Percentiles rank a stretch among this genome's conserved stretches.
These are phyloP conservation scores for Ormyrus pomaceus DNA, from an alignment of 2,888 invertebrate species.

Conservation along the genomic window DNA sequence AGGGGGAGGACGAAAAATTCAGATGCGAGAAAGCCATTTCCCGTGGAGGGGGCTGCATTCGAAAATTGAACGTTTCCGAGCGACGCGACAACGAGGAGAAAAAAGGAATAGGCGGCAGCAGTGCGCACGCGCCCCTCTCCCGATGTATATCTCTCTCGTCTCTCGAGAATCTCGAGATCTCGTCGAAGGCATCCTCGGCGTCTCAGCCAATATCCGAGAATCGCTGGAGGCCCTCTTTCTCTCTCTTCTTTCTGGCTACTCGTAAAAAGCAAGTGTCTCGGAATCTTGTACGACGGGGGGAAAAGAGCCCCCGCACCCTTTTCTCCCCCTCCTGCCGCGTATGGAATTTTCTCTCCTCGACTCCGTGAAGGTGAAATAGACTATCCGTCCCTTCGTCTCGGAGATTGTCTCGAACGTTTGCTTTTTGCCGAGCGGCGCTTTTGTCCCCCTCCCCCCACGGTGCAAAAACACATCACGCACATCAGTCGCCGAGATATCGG, in stretches of 20 bases:
- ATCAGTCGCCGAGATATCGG: no score
- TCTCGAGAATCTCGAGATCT: conserved; percentile 20
- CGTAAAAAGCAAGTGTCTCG: conserved; percentile 32
- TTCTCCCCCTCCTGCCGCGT: conserved; percentile 1
- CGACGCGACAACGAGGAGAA: background rate
- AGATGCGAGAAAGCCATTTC: no score
- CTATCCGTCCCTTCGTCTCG: background rate
- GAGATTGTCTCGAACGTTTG: no score
- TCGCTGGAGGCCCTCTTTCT: background rate
- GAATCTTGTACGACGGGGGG: background rate
- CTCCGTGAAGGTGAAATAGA: conserved; percentile 1
- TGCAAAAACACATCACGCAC: no score
- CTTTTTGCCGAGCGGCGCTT: no score
- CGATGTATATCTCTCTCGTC: background rate
- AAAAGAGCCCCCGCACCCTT: background rate
- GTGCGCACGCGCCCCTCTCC: background rate
- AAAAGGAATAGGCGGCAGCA: background rate
- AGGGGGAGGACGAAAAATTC: no score
- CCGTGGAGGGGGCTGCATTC: no score
- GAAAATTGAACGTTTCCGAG: background rate
- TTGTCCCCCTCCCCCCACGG: no score
- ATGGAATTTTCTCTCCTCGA: background rate
- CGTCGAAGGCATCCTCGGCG: conserved; percentile 25
- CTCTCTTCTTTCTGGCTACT: background rate
- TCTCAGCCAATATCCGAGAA: conserved; percentile 34